These are phyloP conservation scores for Clarias platycephalus DNA, from an alignment of 2,797 vertebrate species.

Conservation along the genomic window DNA sequence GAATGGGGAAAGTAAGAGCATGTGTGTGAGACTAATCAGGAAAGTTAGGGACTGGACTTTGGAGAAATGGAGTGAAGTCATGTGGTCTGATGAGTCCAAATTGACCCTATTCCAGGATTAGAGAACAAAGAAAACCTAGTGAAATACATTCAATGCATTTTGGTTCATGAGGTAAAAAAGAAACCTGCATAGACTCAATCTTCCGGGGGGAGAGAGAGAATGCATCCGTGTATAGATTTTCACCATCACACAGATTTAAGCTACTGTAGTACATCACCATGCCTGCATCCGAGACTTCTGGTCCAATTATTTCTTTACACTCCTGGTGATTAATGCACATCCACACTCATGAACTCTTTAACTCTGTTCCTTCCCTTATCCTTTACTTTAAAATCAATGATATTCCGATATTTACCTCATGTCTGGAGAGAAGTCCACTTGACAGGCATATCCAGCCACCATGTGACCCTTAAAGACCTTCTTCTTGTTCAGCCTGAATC, in stretches of 20 bases:
- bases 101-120: too few species aligned
- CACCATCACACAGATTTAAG: background rate
- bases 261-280: background rate
- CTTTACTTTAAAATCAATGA: background rate
- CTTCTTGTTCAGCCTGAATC: conserved; percentile 98
- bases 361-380: background rate
- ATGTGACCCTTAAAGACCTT: conserved; percentile 99
- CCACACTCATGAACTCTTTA: background rate
- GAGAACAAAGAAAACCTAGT: too few species aligned
- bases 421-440: conserved; percentile 98
- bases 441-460: conserved; percentile 97
- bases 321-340: background rate
- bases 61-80: too few species aligned
- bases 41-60: too few species aligned
- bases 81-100: too few species aligned
- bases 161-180: too few species aligned
- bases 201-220: background rate
- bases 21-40: too few species aligned
- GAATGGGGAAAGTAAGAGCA: too few species aligned
- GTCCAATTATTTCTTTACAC: background rate
- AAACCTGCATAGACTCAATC: too few species aligned
- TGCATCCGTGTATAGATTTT: background rate
- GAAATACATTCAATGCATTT: too few species aligned
- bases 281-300: background rate
- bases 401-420: conserved; percentile 83